Percentiles rank a stretch among this genome's conserved stretches.
These are phyloP conservation scores for Trichechus manatus DNA, from an alignment of 2,113 vertebrate genomes.

Conservation along the genomic window DNA sequence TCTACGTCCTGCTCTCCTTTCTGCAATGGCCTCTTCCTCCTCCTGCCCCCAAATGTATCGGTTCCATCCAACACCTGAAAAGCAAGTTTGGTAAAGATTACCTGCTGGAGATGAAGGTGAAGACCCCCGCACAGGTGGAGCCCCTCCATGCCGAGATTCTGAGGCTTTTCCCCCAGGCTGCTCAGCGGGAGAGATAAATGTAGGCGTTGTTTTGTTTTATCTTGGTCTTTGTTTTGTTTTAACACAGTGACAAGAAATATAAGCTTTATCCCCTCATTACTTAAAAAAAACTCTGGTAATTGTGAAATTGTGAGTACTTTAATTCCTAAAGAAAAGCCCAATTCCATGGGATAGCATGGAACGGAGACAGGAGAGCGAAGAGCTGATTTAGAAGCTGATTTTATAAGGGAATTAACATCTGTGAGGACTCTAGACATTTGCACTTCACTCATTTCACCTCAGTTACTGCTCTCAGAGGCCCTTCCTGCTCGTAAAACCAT, in stretches of 20 bases:
- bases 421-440: accelerated
- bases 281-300: not conserved
- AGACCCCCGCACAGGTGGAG: constrained; percentile 83
- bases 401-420: not conserved
- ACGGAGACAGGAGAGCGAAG: not conserved
- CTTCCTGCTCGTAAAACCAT: not conserved
- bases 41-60: constrained; percentile 89
- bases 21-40: not conserved
- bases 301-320: not conserved
- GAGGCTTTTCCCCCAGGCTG: constrained; percentile 91
- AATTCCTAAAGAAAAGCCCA: not conserved
- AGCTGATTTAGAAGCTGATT: not conserved
- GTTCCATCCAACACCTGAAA: constrained; percentile 95
- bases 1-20: not conserved
- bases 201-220: not conserved
- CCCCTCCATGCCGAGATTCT: constrained; percentile 90
- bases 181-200: constrained; percentile 91
- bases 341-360: not conserved
- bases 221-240: not conserved
- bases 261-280: not conserved
- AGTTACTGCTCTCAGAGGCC: not conserved
- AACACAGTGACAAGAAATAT: not conserved
- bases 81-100: constrained; percentile 93
- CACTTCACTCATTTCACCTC: not conserved
- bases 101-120: constrained; percentile 93